Evolutionary conservation across 2,797 vertebrate species (phyloP).

Genomic region (Glyptemys insculpta): DNA sequence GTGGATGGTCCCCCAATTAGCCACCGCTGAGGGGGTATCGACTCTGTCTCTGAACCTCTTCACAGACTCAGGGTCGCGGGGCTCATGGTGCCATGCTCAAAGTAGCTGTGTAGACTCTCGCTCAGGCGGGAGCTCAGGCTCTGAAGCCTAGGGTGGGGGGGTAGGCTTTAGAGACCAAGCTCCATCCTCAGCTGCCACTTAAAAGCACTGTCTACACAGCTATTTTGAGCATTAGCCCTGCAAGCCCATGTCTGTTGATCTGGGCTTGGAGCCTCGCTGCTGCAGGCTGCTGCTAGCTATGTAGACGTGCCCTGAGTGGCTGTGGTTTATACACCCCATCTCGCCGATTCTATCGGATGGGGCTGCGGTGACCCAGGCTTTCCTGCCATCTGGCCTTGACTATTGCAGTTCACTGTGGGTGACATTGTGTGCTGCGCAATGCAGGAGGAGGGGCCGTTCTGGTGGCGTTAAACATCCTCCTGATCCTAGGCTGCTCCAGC

Average conservation of each 20-base stretch:
- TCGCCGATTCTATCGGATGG: fast-evolving
- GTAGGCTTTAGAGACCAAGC: too few relatives aligned
- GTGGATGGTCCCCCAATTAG: too few relatives aligned
- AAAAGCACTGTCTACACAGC: neutral
- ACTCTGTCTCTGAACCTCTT: neutral
- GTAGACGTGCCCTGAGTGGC: neutral
- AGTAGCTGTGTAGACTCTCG: neutral
- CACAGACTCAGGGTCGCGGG: too few relatives aligned
- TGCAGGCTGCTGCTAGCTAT: neutral
- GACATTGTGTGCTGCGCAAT: neutral
- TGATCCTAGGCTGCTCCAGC: neutral
- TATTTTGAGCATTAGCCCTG: neutral
- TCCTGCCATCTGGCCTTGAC: neutral
- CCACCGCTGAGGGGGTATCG: too few relatives aligned
- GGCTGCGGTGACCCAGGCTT: neutral
- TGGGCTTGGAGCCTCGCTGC: neutral
- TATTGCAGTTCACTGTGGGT: neutral
- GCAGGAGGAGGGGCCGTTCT: neutral
- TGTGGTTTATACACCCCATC: neutral
- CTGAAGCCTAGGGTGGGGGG: too few relatives aligned
- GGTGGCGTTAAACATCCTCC: neutral
- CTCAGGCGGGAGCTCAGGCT: too few relatives aligned
- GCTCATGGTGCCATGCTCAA: neutral
- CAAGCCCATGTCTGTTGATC: neutral
- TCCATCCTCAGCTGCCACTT: too few relatives aligned